A percentile compares a stretch with the other conserved stretches of the same genome.
Evolutionary conservation across 2,797 vertebrate species (phyloP).

Genomic region (Pyrocephalus nanus): DNA sequence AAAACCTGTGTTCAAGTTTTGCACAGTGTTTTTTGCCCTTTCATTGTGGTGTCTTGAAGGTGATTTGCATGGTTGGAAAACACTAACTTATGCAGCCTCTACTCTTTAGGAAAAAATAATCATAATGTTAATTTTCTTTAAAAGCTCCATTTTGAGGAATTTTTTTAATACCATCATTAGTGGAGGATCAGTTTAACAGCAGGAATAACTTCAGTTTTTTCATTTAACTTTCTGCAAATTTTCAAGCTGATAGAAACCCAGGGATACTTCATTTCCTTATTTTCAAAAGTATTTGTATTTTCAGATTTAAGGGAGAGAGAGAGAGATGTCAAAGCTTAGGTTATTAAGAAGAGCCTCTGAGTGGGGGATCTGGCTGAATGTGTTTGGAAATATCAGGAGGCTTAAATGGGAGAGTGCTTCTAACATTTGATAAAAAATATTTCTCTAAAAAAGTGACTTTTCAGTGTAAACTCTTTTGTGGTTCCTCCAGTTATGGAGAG

Average conservation of each 20-base stretch:
- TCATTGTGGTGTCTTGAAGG: background rate
- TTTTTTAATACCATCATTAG: background rate
- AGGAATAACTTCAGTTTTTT: background rate
- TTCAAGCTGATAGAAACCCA: background rate
- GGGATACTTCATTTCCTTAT: background rate
- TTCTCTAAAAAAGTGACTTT: background rate
- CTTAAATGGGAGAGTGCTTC: background rate
- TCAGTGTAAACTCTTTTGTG: background rate
- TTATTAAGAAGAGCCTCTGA: background rate
- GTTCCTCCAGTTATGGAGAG: accelerated
- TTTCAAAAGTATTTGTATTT: background rate
- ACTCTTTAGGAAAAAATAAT: background rate
- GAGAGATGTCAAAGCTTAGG: background rate
- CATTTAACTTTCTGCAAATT: background rate
- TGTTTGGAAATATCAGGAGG: background rate
- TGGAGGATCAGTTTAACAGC: background rate
- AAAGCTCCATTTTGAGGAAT: accelerated
- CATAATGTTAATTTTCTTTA: background rate
- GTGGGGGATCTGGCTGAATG: background rate
- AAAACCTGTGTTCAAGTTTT: background rate
- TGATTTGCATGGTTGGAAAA: background rate
- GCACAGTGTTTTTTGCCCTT: background rate
- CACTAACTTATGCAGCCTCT: background rate
- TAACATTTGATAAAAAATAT: background rate
- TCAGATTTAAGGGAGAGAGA: background rate